These are phyloP conservation scores for Melanotus villosus DNA, from an alignment of 2,888 invertebrate species.

Conservation along the genomic window DNA sequence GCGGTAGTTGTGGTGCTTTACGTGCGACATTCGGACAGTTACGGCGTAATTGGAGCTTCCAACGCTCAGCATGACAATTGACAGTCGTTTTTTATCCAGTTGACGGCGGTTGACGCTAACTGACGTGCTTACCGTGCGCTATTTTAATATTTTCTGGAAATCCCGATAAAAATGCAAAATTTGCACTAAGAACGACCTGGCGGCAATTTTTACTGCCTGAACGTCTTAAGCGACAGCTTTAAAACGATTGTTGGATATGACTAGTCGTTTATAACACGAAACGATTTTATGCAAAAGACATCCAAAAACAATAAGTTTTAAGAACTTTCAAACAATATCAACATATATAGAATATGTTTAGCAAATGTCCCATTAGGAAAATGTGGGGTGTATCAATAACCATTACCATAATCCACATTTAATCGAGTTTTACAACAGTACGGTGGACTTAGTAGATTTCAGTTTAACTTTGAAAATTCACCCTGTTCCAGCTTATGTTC, in stretches of 20 bases:
- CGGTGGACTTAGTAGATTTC: too few relatives aligned
- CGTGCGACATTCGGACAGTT: slow-evolving; percentile 34
- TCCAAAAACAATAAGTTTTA: too few relatives aligned
- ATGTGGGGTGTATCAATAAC: too few relatives aligned
- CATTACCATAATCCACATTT: too few relatives aligned
- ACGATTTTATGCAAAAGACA: too few relatives aligned
- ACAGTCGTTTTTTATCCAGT: slow-evolving; percentile 32
- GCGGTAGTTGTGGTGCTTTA: slow-evolving; percentile 31
- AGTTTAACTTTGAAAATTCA: too few relatives aligned
- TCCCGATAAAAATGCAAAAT: slow-evolving; percentile 39
- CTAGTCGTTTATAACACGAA: neutral
- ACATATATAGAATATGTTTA: too few relatives aligned
- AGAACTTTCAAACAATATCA: too few relatives aligned
- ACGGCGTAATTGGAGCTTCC: slow-evolving; percentile 38
- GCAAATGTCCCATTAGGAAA: too few relatives aligned
- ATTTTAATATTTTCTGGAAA: slow-evolving; percentile 33
- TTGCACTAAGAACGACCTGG: slow-evolving; percentile 21
- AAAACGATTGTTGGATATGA: slow-evolving; percentile 9
- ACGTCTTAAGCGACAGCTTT: slow-evolving; percentile 12
- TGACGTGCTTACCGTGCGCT: slow-evolving; percentile 31
- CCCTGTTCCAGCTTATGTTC: too few relatives aligned
- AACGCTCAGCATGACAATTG: slow-evolving; percentile 30
- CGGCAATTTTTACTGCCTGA: slow-evolving; percentile 20
- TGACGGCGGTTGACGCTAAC: slow-evolving; percentile 38
- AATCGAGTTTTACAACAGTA: too few relatives aligned